phyloP scores from a whole-genome alignment of 1,140 invertebrate species.

The Temnothorax nylanderi region DNA sequence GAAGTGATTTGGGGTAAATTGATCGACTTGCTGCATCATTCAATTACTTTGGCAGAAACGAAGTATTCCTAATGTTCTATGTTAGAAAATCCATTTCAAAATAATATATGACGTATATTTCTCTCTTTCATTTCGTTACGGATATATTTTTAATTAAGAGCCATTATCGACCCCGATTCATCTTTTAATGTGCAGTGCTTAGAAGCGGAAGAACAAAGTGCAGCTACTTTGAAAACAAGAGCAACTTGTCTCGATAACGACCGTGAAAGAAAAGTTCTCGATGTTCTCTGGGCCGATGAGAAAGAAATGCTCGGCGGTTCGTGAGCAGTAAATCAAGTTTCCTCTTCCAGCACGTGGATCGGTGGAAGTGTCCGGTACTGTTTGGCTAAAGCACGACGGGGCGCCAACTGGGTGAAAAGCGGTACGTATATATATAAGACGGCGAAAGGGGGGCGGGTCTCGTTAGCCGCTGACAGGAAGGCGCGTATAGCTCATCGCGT shows the following conservation, averaged over 20 bases:
- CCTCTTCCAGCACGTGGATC: conserved; percentile 40
- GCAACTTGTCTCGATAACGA: conserved; percentile 56
- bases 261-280: conserved; percentile 22
- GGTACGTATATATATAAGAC: conserved; percentile 60
- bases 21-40: not conserved
- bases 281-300: not conserved
- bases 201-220: conserved; percentile 28
- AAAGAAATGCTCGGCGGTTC: conserved; percentile 31
- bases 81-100: not conserved
- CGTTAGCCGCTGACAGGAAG: conserved; percentile 80
- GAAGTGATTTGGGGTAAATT: conserved; percentile 36
- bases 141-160: conserved; percentile 23
- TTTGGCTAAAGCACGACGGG: conserved; percentile 69
- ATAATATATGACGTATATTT: not conserved
- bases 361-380: conserved; percentile 64
- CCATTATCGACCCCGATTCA: conserved; percentile 1
- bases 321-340: conserved; percentile 71
- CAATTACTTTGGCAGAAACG: not conserved
- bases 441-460: conserved; percentile 70
- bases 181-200: not conserved
- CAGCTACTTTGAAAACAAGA: conserved; percentile 47
- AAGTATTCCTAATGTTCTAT: not conserved
- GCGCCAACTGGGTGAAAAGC: conserved; percentile 67
- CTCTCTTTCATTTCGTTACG: not conserved
- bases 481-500: conserved; percentile 72